Conservation (phyloP, 2,797 vertebrate genomes). For the Urophycis tenuis region DNA sequence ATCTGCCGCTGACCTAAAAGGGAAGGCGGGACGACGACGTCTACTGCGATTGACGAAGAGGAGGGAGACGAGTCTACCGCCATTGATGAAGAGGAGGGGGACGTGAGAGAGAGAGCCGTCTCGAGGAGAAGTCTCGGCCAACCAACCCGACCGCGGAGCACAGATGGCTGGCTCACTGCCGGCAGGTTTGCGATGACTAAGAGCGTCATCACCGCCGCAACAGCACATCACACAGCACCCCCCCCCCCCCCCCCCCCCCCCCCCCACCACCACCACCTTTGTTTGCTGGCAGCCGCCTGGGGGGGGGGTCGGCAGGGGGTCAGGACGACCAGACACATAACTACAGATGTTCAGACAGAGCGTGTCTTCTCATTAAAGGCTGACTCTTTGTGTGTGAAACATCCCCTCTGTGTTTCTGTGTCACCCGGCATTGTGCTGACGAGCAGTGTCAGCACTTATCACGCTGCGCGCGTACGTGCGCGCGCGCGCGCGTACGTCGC, state of each 20-base stretch:
- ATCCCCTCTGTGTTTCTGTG: slow-evolving; percentile 14
- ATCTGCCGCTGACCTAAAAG: not conserved
- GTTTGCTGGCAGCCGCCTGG: not conserved
- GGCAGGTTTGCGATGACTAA: slow-evolving; percentile 44
- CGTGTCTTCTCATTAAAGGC: slow-evolving; percentile 17
- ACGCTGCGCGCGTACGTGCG: not conserved
- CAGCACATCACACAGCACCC: slow-evolving; percentile 20
- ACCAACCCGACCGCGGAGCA: not conserved
- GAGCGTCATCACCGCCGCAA: slow-evolving; percentile 28
- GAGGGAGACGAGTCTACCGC: not conserved
- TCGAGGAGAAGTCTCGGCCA: not conserved
- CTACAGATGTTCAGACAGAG: slow-evolving; percentile 44
- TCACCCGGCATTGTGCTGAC: slow-evolving; percentile 18
- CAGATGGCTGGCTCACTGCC: not conserved
- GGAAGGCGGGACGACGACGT: not conserved
- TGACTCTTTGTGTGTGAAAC: slow-evolving; percentile 10
- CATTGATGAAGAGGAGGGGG: not conserved
- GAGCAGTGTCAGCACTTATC: slow-evolving; percentile 12
- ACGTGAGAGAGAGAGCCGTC: not conserved
- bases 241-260: slow-evolving; percentile 4
- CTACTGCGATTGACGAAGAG: no score
- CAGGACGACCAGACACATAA: slow-evolving; percentile 49
- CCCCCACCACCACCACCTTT: slow-evolving; percentile 33
- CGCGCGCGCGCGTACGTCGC: not conserved
- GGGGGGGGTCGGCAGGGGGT: slow-evolving; percentile 16